Percentiles rank a stretch among this genome's conserved stretches.
phyloP scores from a whole-genome alignment of 1,140 invertebrate species.

The Kradibia gibbosae region DNA sequence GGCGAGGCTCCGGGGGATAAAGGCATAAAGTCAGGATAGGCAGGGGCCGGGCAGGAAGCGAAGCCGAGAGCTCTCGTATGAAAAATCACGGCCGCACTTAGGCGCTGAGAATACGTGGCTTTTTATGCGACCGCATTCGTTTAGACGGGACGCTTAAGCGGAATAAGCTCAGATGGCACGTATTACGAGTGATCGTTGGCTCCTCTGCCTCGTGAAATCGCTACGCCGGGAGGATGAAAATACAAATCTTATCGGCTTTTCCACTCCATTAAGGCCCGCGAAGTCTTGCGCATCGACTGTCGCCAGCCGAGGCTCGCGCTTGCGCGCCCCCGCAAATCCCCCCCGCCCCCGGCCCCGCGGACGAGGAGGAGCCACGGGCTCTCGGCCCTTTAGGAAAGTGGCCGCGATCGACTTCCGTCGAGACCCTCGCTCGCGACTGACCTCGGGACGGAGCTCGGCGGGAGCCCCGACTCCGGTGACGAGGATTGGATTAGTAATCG shows the following conservation, averaged over 20 bases:
- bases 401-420: background rate
- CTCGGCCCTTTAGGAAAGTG: conserved; percentile 18
- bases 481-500: too few species aligned
- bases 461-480: too few species aligned
- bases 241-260: conserved; percentile 22
- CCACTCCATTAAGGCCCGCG: background rate
- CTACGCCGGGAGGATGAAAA: background rate
- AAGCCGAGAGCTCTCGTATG: conserved; percentile 33
- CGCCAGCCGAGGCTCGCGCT: background rate
- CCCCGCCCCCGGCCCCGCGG: background rate
- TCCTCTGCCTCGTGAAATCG: background rate
- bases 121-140: background rate
- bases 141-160: background rate
- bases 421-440: conserved; percentile 55
- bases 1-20: conserved; percentile 25
- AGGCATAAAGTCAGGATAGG: conserved; percentile 40
- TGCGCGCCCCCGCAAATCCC: background rate
- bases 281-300: background rate
- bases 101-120: background rate
- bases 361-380: conserved; percentile 47
- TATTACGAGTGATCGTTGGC: background rate
- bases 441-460: too few species aligned
- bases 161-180: background rate
- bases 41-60: conserved; percentile 43
- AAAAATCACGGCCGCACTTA: conserved; percentile 35